Percentiles rank a stretch among this genome's conserved stretches.
These are phyloP conservation scores for Oreochromis aureus DNA, from an alignment of 2,113 vertebrate species.

Conservation along the genomic window DNA sequence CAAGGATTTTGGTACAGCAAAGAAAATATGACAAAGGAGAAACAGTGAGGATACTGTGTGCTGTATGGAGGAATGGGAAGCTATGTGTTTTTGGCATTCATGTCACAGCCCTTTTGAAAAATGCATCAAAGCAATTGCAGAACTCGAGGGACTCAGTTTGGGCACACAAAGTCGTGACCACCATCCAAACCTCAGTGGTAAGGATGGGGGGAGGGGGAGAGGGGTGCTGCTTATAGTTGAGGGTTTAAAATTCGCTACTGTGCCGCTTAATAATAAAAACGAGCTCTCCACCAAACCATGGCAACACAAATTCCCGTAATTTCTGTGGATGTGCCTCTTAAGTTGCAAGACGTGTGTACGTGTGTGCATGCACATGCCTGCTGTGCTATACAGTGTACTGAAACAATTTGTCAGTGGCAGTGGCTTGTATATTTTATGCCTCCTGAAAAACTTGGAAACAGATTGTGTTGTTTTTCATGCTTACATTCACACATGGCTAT, in stretches of 20 bases:
- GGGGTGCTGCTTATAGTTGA: conserved; percentile 15
- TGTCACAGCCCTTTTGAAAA: conserved; percentile 68
- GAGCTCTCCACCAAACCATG: not conserved
- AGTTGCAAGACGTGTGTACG: not conserved
- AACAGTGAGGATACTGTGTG: conserved; percentile 35
- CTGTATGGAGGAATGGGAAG: conserved; percentile 48
- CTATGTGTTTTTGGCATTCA: conserved; percentile 55
- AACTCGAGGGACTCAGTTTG: conserved; percentile 49
- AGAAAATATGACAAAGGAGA: conserved; percentile 43
- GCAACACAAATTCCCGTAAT: conserved; percentile 8
- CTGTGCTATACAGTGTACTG: not conserved
- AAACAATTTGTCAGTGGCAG: conserved; percentile 26
- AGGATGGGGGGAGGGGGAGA: not conserved
- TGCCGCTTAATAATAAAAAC: conserved; percentile 35
- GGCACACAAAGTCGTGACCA: conserved; percentile 61
- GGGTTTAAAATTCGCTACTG: conserved; percentile 27
- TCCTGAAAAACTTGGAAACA: conserved; percentile 43
- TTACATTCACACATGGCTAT: conserved; percentile 53
- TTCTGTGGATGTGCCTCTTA: not conserved
- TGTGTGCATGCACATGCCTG: not conserved
- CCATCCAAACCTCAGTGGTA: conserved; percentile 50
- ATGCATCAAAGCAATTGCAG: conserved; percentile 69
- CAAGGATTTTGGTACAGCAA: conserved; percentile 1
- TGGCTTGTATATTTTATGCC: conserved; percentile 16
- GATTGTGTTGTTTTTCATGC: conserved; percentile 63